Evolutionary conservation across 2,888 invertebrate genomes (phyloP).

Genomic region (Parochlus steinenii): DNA sequence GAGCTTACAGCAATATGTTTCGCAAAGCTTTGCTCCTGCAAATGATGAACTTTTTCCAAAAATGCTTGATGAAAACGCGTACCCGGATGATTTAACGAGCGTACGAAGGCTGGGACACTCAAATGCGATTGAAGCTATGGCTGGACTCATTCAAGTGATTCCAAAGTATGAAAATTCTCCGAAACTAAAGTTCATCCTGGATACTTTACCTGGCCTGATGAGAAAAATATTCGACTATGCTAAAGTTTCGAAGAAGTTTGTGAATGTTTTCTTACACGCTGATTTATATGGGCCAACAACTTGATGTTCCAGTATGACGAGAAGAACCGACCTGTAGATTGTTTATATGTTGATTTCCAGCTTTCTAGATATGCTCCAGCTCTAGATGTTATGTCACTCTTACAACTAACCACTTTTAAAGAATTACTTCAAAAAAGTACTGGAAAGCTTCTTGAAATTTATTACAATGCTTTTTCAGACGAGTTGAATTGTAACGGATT

Average conservation of each 20-base stretch:
- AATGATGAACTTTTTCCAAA: too few species aligned
- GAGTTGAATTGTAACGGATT: constrained; percentile 31
- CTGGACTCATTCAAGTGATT: constrained; percentile 20
- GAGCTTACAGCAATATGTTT: too few species aligned
- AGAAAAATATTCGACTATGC: constrained; percentile 21
- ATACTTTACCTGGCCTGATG: constrained; percentile 20
- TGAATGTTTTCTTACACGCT: constrained; percentile 30
- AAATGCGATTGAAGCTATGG: constrained; percentile 22
- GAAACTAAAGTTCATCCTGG: constrained; percentile 19
- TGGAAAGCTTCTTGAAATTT: constrained; percentile 34
- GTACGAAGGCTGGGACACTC: constrained; percentile 21
- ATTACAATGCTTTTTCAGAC: constrained; percentile 33
- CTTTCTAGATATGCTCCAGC: constrained; percentile 44
- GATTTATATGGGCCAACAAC: constrained; percentile 34
- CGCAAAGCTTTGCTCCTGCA: too few species aligned
- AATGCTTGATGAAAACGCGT: constrained; percentile 27
- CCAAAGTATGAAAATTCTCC: constrained; percentile 21
- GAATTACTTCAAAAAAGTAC: constrained; percentile 35
- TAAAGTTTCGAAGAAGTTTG: constrained; percentile 24
- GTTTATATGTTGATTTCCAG: constrained; percentile 53
- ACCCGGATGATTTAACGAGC: constrained; percentile 20
- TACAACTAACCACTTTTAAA: constrained; percentile 36
- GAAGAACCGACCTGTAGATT: constrained; percentile 35
- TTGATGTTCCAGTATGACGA: constrained; percentile 25
- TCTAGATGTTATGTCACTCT: constrained; percentile 40